Percentiles rank a stretch among this genome's conserved stretches.
phyloP scores from a whole-genome alignment of 2,888 invertebrate genomes.

The Cheilosia vernalis region DNA sequence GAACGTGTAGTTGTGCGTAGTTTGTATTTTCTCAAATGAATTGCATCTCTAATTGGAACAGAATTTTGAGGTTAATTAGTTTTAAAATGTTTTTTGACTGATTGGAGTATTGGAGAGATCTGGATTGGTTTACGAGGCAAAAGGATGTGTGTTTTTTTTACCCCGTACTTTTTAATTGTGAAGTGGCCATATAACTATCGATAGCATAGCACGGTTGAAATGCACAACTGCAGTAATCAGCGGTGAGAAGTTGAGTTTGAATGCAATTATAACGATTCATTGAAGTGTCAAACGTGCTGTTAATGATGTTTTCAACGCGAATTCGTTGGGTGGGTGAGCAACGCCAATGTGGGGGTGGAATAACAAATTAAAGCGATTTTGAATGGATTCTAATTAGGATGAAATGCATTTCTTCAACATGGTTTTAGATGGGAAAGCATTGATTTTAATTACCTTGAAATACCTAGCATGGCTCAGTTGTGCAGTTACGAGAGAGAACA shows the following conservation, averaged over 20 bases:
- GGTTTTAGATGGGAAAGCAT: no score
- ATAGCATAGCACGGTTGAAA: not conserved
- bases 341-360: not conserved
- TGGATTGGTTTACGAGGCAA: not conserved
- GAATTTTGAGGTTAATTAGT: conserved; percentile 67
- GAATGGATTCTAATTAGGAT: not conserved
- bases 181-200: conserved; percentile 2
- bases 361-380: not conserved
- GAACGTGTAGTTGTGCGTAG: conserved; percentile 7
- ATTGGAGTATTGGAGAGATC: conserved; percentile 1
- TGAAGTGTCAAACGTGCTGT: conserved; percentile 54
- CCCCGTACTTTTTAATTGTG: not conserved
- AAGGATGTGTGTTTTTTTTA: not conserved
- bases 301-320: conserved; percentile 47
- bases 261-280: conserved; percentile 62
- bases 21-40: conserved; percentile 24
- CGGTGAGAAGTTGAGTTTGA: conserved; percentile 16
- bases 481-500: no score
- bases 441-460: no score
- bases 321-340: conserved; percentile 29
- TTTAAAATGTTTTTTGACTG: conserved; percentile 46
- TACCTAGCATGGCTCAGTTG: no score
- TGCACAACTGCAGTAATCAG: conserved; percentile 17
- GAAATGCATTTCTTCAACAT: no score
- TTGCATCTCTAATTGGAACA: conserved; percentile 52